Conservation (phyloP, 2,113 vertebrate species). For the Rhipidura dahli region DNA sequence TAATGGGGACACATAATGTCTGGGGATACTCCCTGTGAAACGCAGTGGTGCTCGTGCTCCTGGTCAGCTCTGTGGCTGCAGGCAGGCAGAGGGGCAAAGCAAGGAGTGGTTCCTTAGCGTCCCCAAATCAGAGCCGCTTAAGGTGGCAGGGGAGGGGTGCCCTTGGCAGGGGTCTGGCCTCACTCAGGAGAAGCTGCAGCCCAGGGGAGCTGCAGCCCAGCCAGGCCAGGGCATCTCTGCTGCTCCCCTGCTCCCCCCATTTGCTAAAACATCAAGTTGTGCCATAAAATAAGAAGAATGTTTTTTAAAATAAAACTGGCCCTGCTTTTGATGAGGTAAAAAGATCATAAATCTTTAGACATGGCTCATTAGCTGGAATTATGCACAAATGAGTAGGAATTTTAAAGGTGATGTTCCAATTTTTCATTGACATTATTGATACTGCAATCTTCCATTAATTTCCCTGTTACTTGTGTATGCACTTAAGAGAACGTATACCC, state of each 20-base stretch:
- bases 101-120: not conserved
- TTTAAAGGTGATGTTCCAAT: not conserved
- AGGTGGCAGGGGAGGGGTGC: accelerated
- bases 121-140: not conserved
- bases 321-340: not conserved
- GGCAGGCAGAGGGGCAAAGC: not conserved
- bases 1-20: not conserved
- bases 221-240: not conserved
- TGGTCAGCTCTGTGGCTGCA: not conserved
- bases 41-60: accelerated
- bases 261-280: not conserved
- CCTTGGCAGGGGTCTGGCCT: not conserved
- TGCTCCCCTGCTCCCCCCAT: not conserved
- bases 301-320: not conserved
- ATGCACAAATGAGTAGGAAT: not conserved
- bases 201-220: not conserved
- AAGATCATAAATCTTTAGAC: not conserved
- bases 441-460: not conserved
- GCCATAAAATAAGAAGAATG: accelerated
- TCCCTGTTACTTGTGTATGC: not conserved
- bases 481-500: not conserved
- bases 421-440: slow-evolving; percentile 6
- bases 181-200: not conserved
- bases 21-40: accelerated
- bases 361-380: not conserved